Percentiles rank a stretch among this genome's conserved stretches.
Evolutionary conservation across 2,797 vertebrate genomes (phyloP).

Genomic region (Cossypha dichroa): DNA sequence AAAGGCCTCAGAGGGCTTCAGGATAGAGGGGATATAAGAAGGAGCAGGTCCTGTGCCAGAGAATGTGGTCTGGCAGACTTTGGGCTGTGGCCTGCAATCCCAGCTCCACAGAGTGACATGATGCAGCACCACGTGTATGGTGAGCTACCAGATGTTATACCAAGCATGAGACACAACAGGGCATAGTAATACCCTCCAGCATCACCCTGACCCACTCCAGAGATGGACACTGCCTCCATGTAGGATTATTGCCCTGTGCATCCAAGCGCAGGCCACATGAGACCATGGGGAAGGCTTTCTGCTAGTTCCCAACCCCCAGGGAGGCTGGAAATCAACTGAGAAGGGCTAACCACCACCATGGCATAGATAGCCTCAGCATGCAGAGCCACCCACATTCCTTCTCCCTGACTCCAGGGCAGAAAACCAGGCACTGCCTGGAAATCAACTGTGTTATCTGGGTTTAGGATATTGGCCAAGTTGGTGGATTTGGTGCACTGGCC

Average conservation of each 20-base stretch:
- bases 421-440: slow-evolving; percentile 13
- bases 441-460: neutral
- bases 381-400: neutral
- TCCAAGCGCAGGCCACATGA: neutral
- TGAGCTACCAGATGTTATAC: neutral
- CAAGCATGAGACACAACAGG: neutral
- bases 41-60: neutral
- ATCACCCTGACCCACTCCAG: neutral
- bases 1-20: neutral
- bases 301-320: neutral
- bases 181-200: neutral
- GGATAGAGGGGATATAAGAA: neutral
- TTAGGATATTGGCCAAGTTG: slow-evolving; percentile 19
- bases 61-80: neutral
- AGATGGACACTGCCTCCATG: neutral
- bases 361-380: rapidly evolving
- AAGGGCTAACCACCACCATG: neutral
- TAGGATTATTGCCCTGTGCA: rapidly evolving
- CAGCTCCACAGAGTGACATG: neutral
- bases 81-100: neutral
- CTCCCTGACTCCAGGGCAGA: neutral
- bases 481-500: neutral
- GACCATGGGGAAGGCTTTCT: rapidly evolving
- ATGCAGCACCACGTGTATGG: neutral
- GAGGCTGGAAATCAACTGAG: neutral